Conservation (phyloP, 2,113 vertebrate species). For the Toxostoma redivivum region DNA sequence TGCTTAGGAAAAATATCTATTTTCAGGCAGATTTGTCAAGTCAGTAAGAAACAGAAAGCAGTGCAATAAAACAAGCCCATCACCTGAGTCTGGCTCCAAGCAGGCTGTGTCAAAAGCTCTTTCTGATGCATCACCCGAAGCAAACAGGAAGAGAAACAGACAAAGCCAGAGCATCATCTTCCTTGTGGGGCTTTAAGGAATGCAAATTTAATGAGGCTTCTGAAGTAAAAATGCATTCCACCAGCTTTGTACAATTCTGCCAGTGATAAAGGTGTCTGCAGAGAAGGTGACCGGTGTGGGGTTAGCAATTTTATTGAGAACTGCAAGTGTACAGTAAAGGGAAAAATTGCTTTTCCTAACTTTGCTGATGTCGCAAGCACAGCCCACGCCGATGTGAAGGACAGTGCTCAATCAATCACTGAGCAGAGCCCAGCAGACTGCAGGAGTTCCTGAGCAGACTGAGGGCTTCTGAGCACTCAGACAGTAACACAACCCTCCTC, state of each 20-base stretch:
- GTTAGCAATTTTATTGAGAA: neutral
- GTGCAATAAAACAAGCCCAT: neutral
- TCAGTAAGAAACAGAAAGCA: neutral
- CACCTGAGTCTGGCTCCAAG: neutral
- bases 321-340: neutral
- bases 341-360: neutral
- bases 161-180: neutral
- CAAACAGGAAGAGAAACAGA: neutral
- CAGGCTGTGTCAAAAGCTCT: neutral
- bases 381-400: neutral
- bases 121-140: neutral
- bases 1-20: neutral
- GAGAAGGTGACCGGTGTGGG: neutral
- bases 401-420: neutral
- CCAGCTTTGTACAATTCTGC: neutral
- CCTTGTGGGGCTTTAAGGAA: neutral
- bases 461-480: fast-evolving
- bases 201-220: constrained; percentile 30
- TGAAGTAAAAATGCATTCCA: neutral
- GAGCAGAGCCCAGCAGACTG: neutral
- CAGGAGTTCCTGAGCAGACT: neutral
- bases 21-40: neutral
- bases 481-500: neutral
- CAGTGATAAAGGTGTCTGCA: neutral
- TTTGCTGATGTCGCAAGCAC: neutral